Conservation (phyloP, 2,797 vertebrate genomes). For the Alcedo atthis region DNA sequence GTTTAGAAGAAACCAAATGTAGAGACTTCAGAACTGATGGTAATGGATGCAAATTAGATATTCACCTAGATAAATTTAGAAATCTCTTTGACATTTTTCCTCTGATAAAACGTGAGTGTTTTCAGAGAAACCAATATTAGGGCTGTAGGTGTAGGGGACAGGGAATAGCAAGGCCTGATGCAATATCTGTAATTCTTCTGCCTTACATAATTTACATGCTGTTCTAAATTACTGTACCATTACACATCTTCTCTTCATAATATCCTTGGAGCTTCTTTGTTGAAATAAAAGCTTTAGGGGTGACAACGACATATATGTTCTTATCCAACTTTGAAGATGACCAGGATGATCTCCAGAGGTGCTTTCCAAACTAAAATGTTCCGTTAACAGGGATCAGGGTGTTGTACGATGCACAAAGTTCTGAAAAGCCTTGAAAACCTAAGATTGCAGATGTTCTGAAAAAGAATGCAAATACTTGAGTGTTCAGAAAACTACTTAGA, state of each 20-base stretch:
- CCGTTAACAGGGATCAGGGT: too few species aligned
- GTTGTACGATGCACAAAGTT: not conserved
- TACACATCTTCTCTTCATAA: too few species aligned
- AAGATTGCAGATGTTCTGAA: not conserved
- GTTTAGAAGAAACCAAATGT: not conserved
- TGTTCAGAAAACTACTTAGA: constrained; percentile 31
- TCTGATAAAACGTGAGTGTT: not conserved
- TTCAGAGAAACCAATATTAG: not conserved
- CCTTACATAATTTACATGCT: too few species aligned
- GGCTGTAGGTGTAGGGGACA: not conserved
- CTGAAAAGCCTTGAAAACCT: constrained; percentile 13
- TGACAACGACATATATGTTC: too few species aligned
- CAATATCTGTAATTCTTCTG: too few species aligned
- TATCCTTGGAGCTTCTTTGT: too few species aligned
- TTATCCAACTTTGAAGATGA: too few species aligned
- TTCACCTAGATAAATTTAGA: not conserved
- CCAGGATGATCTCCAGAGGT: too few species aligned
- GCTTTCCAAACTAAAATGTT: too few species aligned
- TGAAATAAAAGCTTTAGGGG: too few species aligned
- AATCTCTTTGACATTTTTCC: not conserved
- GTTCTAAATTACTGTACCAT: too few species aligned
- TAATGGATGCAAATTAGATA: not conserved
- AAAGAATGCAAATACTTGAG: constrained; percentile 27
- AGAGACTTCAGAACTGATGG: not conserved
- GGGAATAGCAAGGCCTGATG: too few species aligned